phyloP scores from a whole-genome alignment of 2,113 vertebrate species.

The Dermatemys mawii region DNA sequence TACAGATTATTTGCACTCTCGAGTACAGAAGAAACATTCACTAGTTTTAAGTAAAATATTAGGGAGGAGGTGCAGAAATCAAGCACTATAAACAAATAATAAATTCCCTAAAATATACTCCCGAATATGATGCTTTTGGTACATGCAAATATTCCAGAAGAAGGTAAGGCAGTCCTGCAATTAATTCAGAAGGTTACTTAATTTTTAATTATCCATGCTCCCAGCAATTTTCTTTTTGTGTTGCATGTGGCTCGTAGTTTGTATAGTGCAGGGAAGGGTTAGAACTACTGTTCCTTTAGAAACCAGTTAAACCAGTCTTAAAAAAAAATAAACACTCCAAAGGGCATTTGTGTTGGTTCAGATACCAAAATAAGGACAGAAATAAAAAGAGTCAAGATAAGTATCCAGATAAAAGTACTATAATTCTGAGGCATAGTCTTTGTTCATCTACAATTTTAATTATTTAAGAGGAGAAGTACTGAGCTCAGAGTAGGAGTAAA shows the following conservation, averaged over 20 bases:
- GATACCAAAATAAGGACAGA: not conserved
- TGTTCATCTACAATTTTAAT: not conserved
- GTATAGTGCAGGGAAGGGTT: conserved; percentile 29
- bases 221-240: conserved; percentile 6
- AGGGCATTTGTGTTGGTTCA: not conserved
- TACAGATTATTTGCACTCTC: not conserved
- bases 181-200: not conserved
- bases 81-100: not conserved
- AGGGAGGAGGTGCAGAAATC: not conserved
- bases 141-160: not conserved
- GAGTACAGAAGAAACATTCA: not conserved
- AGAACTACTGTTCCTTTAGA: conserved; percentile 15
- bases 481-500: not conserved
- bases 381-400: not conserved
- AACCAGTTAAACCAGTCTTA: conserved; percentile 67
- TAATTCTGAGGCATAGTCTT: accelerated
- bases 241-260: conserved; percentile 25
- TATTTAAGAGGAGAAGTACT: not conserved
- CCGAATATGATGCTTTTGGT: conserved; percentile 52
- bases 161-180: not conserved
- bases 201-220: not conserved
- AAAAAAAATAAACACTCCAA: conserved; percentile 8
- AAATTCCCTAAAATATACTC: conserved; percentile 13
- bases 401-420: not conserved
- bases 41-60: not conserved